phyloP scores from a whole-genome alignment of 2,797 vertebrate genomes.

The Semotilus atromaculatus region DNA sequence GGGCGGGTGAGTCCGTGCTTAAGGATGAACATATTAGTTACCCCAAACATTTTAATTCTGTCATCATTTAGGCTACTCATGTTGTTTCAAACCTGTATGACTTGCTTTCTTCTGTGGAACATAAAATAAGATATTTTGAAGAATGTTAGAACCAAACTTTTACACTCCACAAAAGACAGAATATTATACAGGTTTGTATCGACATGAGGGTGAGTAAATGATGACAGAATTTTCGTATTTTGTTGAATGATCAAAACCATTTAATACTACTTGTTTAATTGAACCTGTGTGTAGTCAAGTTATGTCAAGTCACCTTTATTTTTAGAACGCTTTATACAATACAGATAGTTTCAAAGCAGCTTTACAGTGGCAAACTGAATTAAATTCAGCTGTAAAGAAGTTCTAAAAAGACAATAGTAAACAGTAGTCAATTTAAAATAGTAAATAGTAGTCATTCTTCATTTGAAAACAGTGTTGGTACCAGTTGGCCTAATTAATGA shows the following conservation, averaged over 20 bases:
- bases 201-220: not conserved
- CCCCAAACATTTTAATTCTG: not conserved
- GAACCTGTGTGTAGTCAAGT: not conserved
- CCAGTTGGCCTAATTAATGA: too few relatives aligned
- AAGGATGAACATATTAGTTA: not conserved
- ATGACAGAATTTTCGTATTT: not conserved
- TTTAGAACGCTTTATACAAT: not conserved
- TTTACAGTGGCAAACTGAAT: not conserved
- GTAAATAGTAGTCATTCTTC: too few relatives aligned
- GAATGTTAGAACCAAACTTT: not conserved
- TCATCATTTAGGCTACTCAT: not conserved
- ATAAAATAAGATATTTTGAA: not conserved
- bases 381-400: not conserved
- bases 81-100: too few relatives aligned
- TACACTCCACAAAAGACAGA: not conserved
- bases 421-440: too few relatives aligned
- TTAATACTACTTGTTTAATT: not conserved
- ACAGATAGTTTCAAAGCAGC: not conserved
- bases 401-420: not conserved
- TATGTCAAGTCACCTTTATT: not conserved
- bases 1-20: constrained; percentile 82
- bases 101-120: not conserved
- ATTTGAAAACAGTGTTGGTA: not conserved
- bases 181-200: too few relatives aligned
- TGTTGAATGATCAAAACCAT: not conserved